Percentiles rank a stretch among this genome's conserved stretches.
These are phyloP conservation scores for Zosterops lateralis DNA, from an alignment of 2,113 vertebrate species.

Conservation along the genomic window DNA sequence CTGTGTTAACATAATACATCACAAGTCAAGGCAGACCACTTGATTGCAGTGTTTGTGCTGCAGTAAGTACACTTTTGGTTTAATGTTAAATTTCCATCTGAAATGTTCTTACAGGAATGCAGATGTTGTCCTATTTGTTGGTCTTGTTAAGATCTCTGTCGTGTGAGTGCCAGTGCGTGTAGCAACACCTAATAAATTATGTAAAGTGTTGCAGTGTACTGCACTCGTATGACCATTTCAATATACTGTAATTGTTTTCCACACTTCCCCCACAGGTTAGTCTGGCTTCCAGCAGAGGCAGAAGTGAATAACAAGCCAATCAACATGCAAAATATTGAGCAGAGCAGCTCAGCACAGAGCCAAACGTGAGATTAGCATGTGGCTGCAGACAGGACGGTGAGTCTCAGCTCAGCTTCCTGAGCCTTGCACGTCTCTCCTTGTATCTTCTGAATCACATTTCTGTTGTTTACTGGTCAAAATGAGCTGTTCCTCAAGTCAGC, in stretches of 20 bases:
- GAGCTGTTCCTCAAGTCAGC: background rate
- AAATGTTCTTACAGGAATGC: conserved; percentile 11
- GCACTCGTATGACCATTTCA: conserved; percentile 48
- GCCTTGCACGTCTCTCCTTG: background rate
- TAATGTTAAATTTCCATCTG: conserved; percentile 26
- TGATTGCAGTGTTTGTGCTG: background rate
- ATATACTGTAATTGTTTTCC: conserved; percentile 53
- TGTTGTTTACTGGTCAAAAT: background rate
- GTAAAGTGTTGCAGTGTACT: conserved; percentile 42
- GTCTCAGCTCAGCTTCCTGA: background rate
- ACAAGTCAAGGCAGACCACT: background rate
- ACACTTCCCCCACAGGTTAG: conserved; percentile 56
- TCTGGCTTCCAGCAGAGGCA: conserved; percentile 61
- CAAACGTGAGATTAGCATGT: background rate
- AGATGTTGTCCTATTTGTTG: conserved; percentile 44
- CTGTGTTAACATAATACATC: background rate
- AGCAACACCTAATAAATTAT: conserved; percentile 61
- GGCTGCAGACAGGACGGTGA: background rate
- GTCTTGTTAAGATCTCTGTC: conserved; percentile 37
- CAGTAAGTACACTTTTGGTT: background rate
- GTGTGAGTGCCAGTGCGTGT: conserved; percentile 9
- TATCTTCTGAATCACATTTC: background rate
- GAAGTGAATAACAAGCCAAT: conserved; percentile 67
- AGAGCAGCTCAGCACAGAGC: conserved; percentile 2
- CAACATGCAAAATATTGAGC: conserved; percentile 56